Percentiles rank a stretch among this genome's conserved stretches.
Conservation (phyloP, 2,797 vertebrate species). For the Sphenodon punctatus region DNA sequence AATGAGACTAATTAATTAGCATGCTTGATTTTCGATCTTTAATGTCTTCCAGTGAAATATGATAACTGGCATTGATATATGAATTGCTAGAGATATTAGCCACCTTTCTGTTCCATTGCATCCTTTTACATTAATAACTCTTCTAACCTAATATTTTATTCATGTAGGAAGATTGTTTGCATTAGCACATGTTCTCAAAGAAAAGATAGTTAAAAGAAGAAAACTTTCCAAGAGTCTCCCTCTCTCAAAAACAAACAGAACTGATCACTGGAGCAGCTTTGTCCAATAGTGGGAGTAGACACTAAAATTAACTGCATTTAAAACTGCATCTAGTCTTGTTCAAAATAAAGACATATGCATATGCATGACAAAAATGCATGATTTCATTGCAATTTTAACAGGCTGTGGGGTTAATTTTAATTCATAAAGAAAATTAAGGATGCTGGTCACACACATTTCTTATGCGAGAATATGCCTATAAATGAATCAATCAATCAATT, state of each 20-base stretch:
- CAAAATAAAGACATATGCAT: background rate
- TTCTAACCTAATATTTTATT: constrained; percentile 68
- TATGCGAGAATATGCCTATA: background rate
- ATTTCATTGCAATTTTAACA: background rate
- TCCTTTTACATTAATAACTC: constrained; percentile 67
- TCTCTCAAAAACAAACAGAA: constrained; percentile 6
- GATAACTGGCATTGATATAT: constrained; percentile 61
- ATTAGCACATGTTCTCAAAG: constrained; percentile 41
- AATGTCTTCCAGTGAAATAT: constrained; percentile 60
- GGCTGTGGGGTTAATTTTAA: background rate
- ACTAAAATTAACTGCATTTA: background rate
- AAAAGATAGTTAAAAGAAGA: constrained; percentile 38
- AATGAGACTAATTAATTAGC: constrained; percentile 66
- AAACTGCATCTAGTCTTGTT: background rate
- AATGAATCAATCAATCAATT: no score
- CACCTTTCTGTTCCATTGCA: constrained; percentile 61
- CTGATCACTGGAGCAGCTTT: background rate
- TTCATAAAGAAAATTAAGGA: background rate
- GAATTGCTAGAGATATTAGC: constrained; percentile 60
- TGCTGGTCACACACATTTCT: background rate
- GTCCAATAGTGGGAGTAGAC: background rate
- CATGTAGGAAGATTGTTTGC: constrained; percentile 62
- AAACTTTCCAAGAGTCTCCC: background rate
- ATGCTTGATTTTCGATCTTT: constrained; percentile 62
- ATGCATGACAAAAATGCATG: background rate